Percentiles rank a stretch among this genome's conserved stretches.
These are phyloP conservation scores for Tor tambroides DNA, from an alignment of 2,113 vertebrate genomes.

Conservation along the genomic window DNA sequence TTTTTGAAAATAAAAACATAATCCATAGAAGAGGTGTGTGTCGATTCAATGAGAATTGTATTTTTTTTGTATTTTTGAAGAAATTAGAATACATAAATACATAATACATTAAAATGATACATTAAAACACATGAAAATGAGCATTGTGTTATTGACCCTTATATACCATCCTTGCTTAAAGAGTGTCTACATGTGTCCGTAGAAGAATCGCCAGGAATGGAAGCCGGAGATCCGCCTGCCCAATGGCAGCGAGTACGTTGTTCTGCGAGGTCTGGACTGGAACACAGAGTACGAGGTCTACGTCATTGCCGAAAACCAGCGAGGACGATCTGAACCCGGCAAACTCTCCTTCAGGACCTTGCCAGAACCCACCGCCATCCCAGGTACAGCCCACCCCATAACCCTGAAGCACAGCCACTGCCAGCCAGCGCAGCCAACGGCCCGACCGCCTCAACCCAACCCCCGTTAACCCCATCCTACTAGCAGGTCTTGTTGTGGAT, in stretches of 20 bases:
- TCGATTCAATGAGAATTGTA: background rate
- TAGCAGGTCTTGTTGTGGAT: slow-evolving; percentile 48
- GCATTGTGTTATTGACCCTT: background rate
- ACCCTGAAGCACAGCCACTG: slow-evolving; percentile 45
- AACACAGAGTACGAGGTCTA: slow-evolving; percentile 92
- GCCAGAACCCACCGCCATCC: slow-evolving; percentile 86
- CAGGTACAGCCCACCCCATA: slow-evolving; percentile 81
- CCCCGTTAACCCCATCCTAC: slow-evolving; percentile 43
- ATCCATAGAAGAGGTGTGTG: background rate
- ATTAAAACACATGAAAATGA: background rate
- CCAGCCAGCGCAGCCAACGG: slow-evolving; percentile 51
- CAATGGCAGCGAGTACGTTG: slow-evolving; percentile 80
- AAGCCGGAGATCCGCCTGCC: slow-evolving; percentile 92
- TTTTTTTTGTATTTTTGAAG: no score
- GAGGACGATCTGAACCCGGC: slow-evolving; percentile 87
- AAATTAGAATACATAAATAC: background rate
- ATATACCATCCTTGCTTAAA: background rate
- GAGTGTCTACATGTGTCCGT: slow-evolving; percentile 13
- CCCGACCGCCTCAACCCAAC: slow-evolving; percentile 1
- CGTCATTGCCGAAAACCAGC: slow-evolving; percentile 92
- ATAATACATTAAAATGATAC: background rate
- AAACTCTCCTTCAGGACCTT: slow-evolving; percentile 84
- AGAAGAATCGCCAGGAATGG: slow-evolving; percentile 88
- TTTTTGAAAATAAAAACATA: background rate
- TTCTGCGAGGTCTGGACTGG: slow-evolving; percentile 91